Conservation (phyloP, 2,797 vertebrate genomes). For the Sardinella longiceps region DNA sequence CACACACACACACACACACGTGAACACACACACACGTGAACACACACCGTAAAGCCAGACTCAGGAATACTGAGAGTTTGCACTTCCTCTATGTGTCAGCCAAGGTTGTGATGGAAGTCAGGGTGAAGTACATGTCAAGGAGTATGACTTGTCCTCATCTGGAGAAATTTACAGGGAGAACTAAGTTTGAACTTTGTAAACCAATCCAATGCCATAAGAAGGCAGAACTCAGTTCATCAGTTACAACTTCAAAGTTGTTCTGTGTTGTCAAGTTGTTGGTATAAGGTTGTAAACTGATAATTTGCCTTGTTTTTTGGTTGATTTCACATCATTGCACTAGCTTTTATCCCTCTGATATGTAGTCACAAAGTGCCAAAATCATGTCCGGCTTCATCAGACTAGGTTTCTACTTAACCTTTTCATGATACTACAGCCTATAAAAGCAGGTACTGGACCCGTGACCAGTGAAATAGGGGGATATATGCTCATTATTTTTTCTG, state of each 20-base stretch:
- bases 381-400: background rate
- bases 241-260: background rate
- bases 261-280: constrained; percentile 2
- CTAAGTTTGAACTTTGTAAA: background rate
- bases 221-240: background rate
- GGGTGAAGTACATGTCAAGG: background rate
- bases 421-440: background rate
- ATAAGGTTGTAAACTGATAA: background rate
- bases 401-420: background rate
- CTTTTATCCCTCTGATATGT: background rate
- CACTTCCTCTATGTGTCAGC: background rate
- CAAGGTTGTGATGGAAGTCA: background rate
- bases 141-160: background rate
- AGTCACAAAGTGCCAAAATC: constrained; percentile 2
- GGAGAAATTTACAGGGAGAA: background rate
- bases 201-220: background rate
- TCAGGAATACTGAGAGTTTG: background rate
- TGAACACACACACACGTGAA: constrained; percentile 43
- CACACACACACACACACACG: too few species aligned
- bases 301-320: background rate
- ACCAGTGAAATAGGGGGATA: background rate
- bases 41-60: background rate
- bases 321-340: background rate
- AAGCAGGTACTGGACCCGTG: background rate
- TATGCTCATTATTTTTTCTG: background rate